These are phyloP conservation scores for Drosophila rufa DNA, from an alignment of 1,140 invertebrate species.

Conservation along the genomic window DNA sequence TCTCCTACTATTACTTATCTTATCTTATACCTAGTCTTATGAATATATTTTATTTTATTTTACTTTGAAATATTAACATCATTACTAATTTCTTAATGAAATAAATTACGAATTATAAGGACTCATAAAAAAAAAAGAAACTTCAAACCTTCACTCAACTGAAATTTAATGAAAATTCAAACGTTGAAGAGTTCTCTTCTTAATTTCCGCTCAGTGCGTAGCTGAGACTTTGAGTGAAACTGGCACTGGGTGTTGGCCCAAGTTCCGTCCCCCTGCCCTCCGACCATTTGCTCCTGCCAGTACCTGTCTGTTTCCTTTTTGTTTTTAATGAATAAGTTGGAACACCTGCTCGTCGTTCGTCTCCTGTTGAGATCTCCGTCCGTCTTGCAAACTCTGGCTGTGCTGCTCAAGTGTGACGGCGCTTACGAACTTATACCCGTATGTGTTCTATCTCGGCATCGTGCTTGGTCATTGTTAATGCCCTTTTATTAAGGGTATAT, in stretches of 20 bases:
- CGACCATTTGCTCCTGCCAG: constrained; percentile 26
- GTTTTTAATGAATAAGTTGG: constrained; percentile 81
- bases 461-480: constrained; percentile 51
- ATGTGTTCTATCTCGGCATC: constrained; percentile 72
- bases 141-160: neutral
- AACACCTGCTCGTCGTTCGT: constrained; percentile 72
- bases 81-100: neutral
- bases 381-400: constrained; percentile 37
- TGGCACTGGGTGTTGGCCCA: constrained; percentile 45
- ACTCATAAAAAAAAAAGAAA: neutral
- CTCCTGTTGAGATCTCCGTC: constrained; percentile 56
- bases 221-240: constrained; percentile 2
- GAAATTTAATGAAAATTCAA: neutral
- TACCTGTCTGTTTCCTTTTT: constrained; percentile 64
- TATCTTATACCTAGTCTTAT: too few species aligned
- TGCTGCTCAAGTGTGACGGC: constrained; percentile 62
- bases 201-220: constrained; percentile 1
- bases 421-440: constrained; percentile 21
- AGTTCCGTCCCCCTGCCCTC: constrained; percentile 13
- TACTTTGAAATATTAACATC: neutral
- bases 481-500: constrained; percentile 9
- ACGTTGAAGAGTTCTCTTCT: neutral
- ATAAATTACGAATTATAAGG: neutral
- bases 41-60: neutral
- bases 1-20: too few species aligned